Evolutionary conservation across 2,797 vertebrate species (phyloP), one percentile per base, ranked within the genome.

Genomic region (Chaunax sp.): DNA sequence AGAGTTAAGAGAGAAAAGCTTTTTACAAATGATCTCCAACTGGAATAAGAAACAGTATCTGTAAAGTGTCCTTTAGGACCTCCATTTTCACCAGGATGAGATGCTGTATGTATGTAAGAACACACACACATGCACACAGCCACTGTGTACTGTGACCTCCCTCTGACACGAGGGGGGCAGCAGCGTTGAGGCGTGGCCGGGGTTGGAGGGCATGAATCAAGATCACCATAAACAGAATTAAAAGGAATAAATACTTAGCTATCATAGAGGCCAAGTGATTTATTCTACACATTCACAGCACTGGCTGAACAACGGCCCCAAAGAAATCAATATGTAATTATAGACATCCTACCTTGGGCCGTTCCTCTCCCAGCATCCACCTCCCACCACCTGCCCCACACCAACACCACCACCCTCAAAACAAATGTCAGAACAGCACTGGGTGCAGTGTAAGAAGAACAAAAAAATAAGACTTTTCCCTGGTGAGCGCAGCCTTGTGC

Each of bases 271-370:
- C 80, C 55, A 40, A 76, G 87, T 90, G 92, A 93, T 93, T 93
- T 93, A 93, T 92, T 89, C 82, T 59, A 82, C 77, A 86, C 91
- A 91, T 85, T 87, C 80, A 75, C 82, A 74, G 64, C 44, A 22
- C 77, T 77, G 82, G 81, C 91, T 86, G 87, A 91, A 85, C 88
- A 87, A 78, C 78, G 55, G 80, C 81, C 62, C 83, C 81, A 63
- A 33, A 91, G 91, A 93, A 93, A 93, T 93, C 92, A 91, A 93
- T 93, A 93, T 92, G 92, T 93, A 93, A 93, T 93, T 93, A 93
- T 92, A 92, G 90, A 90, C 92, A 91, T 93, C 91, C 91, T 89
- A 92, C 90, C 84, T 89, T 43, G 83, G 87, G 88, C 89, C 64
- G 83, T 86, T 85, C 83, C 69, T 88, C 85, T 89, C 82, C 63